These are phyloP conservation scores for Teleogryllus oceanicus DNA, from an alignment of 2,888 invertebrate species.

Conservation along the genomic window DNA sequence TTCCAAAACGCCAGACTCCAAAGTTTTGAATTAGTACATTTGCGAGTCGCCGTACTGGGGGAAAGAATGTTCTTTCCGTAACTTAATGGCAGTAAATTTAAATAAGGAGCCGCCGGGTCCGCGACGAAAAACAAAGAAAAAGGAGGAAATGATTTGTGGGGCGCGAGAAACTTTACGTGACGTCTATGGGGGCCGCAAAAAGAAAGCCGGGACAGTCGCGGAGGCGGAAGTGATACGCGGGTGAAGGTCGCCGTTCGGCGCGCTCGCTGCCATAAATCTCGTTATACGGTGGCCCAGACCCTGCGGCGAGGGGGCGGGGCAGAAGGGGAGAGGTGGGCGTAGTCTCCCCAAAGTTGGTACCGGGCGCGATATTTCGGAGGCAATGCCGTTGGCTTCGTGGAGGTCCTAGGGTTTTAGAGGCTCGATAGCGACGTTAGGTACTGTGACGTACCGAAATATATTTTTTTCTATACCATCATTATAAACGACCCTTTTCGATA, in stretches of 20 bases:
- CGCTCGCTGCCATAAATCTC: not conserved
- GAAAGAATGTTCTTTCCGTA: not conserved
- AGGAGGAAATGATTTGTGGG: not conserved
- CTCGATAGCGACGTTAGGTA: too few species aligned
- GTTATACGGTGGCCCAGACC: not conserved
- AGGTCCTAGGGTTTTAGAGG: too few species aligned
- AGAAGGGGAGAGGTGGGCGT: not conserved
- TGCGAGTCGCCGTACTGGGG: too few species aligned
- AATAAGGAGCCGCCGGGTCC: not conserved
- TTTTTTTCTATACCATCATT: too few species aligned
- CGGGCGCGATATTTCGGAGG: too few species aligned
- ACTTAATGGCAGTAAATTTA: conserved; percentile 3
- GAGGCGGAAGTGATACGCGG: not conserved
- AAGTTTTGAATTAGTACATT: too few species aligned
- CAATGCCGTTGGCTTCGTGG: too few species aligned
- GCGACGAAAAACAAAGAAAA: not conserved
- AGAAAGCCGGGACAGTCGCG: not conserved
- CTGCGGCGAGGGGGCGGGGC: not conserved
- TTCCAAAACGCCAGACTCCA: too few species aligned
- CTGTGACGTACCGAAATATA: too few species aligned
- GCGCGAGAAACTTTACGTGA: not conserved
- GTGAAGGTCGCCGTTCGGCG: not conserved
- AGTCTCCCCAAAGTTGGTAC: too few species aligned
- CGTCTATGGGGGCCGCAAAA: too few species aligned
- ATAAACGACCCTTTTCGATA: too few species aligned